Evolutionary conservation across 2,797 vertebrate genomes (phyloP).

Genomic region (Melanotaenia pygmaea): DNA sequence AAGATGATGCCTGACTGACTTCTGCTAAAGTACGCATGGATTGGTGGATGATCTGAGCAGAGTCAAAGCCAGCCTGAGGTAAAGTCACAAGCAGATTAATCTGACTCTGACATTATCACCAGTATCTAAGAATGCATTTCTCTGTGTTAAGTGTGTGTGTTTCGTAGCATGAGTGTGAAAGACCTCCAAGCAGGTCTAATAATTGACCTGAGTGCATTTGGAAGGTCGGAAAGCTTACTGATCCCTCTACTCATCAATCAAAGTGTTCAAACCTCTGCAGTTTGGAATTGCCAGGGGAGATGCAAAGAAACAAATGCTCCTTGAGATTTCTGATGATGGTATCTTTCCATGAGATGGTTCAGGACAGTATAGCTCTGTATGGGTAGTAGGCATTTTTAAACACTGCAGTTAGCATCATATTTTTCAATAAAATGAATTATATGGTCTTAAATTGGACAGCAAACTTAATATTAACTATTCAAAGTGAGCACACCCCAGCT

Average conservation of each 20-base stretch:
- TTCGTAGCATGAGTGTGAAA: conserved; percentile 11
- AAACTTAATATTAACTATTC: too few species aligned
- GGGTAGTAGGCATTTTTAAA: background rate
- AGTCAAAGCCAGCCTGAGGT: conserved; percentile 29
- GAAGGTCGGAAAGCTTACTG: conserved; percentile 61
- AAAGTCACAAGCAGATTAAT: conserved; percentile 33
- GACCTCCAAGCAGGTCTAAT: conserved; percentile 37
- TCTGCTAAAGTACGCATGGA: conserved; percentile 1
- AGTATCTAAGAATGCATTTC: conserved; percentile 20
- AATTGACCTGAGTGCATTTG: conserved; percentile 52
- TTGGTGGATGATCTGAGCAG: background rate
- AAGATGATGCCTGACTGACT: conserved; percentile 5
- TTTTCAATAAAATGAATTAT: background rate
- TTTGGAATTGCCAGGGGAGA: conserved; percentile 35
- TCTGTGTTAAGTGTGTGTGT: background rate
- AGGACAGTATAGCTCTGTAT: background rate
- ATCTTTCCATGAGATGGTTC: background rate
- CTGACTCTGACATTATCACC: conserved; percentile 27
- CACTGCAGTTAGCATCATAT: background rate
- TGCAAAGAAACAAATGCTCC: conserved; percentile 57
- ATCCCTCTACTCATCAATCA: conserved; percentile 69
- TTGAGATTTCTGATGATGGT: conserved; percentile 42
- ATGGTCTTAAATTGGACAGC: too few species aligned
- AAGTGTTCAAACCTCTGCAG: conserved; percentile 37
- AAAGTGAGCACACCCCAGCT: too few species aligned